Evolutionary conservation across 2,113 vertebrate species (phyloP).

Genomic region (Neofelis nebulosa): DNA sequence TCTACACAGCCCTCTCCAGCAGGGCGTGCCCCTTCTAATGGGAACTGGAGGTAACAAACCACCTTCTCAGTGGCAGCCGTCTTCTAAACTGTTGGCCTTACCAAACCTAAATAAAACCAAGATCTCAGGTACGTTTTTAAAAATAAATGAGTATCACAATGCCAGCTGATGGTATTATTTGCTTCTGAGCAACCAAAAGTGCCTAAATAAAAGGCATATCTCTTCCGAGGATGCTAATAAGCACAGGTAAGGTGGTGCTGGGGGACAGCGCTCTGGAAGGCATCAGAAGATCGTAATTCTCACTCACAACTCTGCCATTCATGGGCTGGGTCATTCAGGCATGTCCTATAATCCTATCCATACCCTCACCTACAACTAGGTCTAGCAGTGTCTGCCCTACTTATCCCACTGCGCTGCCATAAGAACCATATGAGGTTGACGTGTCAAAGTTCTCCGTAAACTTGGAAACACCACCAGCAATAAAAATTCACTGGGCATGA

Average conservation of each 20-base stretch:
- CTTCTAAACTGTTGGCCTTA: not conserved
- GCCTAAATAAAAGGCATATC: not conserved
- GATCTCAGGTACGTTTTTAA: not conserved
- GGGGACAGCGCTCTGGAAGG: not conserved
- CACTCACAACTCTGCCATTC: not conserved
- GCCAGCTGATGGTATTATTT: not conserved
- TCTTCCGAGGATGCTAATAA: not conserved
- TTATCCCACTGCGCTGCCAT: not conserved
- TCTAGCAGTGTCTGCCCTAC: too few species aligned
- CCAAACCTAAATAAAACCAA: not conserved
- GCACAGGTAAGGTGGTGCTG: not conserved
- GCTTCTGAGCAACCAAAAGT: not conserved
- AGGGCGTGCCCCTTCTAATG: not conserved
- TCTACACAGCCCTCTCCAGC: rapidly evolving
- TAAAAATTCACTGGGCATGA: not conserved
- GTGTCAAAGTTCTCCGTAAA: not conserved
- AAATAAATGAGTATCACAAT: not conserved
- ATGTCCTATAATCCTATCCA: not conserved
- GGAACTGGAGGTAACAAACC: not conserved
- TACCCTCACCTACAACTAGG: not conserved
- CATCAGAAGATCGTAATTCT: not conserved
- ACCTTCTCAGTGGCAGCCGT: not conserved
- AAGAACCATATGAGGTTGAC: not conserved
- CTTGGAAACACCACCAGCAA: not conserved
- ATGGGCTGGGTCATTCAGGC: not conserved